phyloP scores from a whole-genome alignment of 2,888 invertebrate species.

The Chrysolina haemoptera region DNA sequence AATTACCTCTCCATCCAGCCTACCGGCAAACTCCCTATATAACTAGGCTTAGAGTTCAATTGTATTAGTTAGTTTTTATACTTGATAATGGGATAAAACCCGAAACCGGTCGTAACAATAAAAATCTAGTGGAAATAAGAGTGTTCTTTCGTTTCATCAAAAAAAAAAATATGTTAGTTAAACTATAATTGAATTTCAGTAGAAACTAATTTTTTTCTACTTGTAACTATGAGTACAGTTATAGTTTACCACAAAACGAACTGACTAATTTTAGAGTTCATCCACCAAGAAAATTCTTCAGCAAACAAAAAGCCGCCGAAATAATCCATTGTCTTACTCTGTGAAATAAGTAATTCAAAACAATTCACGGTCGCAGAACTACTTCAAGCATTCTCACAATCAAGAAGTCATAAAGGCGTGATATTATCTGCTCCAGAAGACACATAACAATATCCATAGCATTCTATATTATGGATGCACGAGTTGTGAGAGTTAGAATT shows the following conservation, averaged over 20 bases:
- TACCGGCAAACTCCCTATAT: too few species aligned
- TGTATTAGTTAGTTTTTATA: too few species aligned
- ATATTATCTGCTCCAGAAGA: constrained; percentile 44
- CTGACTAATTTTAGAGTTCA: not conserved
- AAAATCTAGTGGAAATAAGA: too few species aligned
- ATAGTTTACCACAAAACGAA: not conserved
- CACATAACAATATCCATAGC: constrained; percentile 37
- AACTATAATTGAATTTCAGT: not conserved
- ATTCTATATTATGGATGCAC: constrained; percentile 37
- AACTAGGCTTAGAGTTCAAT: too few species aligned
- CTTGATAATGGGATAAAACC: too few species aligned
- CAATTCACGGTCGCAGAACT: constrained; percentile 26
- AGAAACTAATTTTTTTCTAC: not conserved
- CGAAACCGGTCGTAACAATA: too few species aligned
- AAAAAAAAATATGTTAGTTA: too few species aligned
- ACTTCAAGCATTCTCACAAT: constrained; percentile 32
- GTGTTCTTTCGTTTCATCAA: too few species aligned
- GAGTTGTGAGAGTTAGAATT: constrained; percentile 41
- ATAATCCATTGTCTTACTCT: constrained; percentile 8
- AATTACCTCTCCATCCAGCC: too few species aligned
- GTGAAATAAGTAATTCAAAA: constrained; percentile 20
- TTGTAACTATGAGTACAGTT: not conserved
- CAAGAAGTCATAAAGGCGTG: constrained; percentile 31
- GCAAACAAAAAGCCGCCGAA: constrained; percentile 12
- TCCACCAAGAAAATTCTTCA: not conserved